These are phyloP conservation scores for Brachyopa scutellaris DNA, from an alignment of 2,888 invertebrate species.

Conservation along the genomic window DNA sequence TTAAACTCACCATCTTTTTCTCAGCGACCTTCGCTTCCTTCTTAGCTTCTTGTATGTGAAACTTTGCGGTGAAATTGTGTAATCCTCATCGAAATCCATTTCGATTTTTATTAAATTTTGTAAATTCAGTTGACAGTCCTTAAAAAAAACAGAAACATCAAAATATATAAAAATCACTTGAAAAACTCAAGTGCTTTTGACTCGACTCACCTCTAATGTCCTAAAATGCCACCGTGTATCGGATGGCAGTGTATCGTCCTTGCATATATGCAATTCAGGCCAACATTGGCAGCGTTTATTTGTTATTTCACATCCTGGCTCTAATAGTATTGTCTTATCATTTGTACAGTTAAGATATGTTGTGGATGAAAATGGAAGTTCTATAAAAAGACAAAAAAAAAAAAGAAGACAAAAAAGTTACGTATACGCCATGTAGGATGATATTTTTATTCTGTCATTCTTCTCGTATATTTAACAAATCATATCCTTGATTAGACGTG, in stretches of 20 bases:
- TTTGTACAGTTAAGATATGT: conserved; percentile 79
- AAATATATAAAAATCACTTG: no score
- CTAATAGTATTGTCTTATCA: conserved; percentile 79
- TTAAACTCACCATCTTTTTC: conserved; percentile 78
- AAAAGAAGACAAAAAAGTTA: conserved; percentile 35
- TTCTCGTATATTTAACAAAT: no score
- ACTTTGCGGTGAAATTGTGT: conserved; percentile 81
- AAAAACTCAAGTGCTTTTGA: no score
- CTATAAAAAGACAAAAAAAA: conserved; percentile 73
- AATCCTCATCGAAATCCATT: conserved; percentile 82
- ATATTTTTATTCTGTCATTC: no score
- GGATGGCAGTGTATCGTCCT: conserved; percentile 76
- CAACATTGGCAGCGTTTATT: conserved; percentile 82
- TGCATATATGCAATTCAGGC: conserved; percentile 80
- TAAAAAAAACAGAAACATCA: no score
- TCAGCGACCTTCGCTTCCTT: conserved; percentile 79
- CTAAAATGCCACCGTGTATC: conserved; percentile 81
- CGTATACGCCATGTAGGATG: conserved; percentile 26
- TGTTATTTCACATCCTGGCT: conserved; percentile 81
- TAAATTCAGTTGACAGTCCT: conserved; percentile 82
- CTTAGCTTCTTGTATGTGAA: conserved; percentile 81
- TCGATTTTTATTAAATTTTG: conserved; percentile 81
- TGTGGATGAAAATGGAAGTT: conserved; percentile 77
- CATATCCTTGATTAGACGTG: background rate
- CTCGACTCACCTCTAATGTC: conserved; percentile 79